Conservation (phyloP, 1,140 invertebrate species). For the Phymastichus coffea region DNA sequence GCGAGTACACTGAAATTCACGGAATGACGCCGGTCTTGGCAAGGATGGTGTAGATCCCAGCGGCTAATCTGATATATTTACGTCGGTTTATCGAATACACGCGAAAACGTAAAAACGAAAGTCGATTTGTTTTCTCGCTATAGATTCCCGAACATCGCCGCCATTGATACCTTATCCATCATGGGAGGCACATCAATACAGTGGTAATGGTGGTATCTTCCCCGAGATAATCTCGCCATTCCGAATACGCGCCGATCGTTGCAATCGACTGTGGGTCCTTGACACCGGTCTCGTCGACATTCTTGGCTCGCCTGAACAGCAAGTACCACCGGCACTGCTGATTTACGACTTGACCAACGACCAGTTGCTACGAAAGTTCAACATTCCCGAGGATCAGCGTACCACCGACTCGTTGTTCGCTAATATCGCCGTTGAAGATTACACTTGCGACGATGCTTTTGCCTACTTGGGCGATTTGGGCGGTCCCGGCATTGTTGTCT, state of each 20-base stretch:
- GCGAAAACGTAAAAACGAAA: too few species aligned
- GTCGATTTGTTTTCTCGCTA: too few species aligned
- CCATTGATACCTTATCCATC: slow-evolving; percentile 71
- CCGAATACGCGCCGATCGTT: slow-evolving; percentile 69
- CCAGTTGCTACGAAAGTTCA: slow-evolving; percentile 63
- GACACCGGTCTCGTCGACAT: slow-evolving; percentile 71
- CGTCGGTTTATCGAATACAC: too few species aligned
- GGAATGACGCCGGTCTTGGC: too few species aligned
- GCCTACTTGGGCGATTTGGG: slow-evolving; percentile 69
- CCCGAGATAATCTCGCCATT: slow-evolving; percentile 75
- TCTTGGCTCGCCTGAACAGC: slow-evolving; percentile 57
- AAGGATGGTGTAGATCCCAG: too few species aligned
- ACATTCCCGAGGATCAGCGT: slow-evolving; percentile 63
- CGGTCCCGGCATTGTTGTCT: slow-evolving; percentile 66
- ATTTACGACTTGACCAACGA: slow-evolving; percentile 76
- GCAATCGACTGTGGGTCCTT: slow-evolving; percentile 73
- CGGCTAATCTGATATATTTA: too few species aligned
- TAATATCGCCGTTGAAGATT: slow-evolving; percentile 73
- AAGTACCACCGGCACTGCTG: slow-evolving; percentile 63
- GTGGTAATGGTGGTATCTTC: slow-evolving; percentile 46
- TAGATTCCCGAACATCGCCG: slow-evolving; percentile 67
- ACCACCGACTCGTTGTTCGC: slow-evolving; percentile 72
- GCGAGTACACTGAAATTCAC: too few species aligned
- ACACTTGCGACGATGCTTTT: slow-evolving; percentile 63
- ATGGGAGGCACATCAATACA: slow-evolving; percentile 66